phyloP scores from a whole-genome alignment of 2,797 vertebrate species.

The Bryconaethiops microstoma region DNA sequence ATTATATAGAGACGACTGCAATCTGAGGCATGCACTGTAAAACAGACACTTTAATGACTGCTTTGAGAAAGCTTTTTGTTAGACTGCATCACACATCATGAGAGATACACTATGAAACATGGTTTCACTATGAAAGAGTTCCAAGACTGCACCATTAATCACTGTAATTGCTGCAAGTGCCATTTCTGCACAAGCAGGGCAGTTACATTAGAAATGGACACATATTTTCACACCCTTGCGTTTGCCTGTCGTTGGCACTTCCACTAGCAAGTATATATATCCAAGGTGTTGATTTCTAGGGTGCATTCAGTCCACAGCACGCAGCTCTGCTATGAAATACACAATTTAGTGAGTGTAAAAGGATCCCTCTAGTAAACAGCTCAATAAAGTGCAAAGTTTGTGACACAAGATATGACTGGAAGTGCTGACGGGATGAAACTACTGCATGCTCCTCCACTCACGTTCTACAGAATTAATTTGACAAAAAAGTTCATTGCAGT shows the following conservation, averaged over 20 bases:
- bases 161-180: background rate
- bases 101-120: background rate
- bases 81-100: background rate
- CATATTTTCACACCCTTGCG: constrained; percentile 62
- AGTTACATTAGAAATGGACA: constrained; percentile 49
- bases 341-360: constrained; percentile 78
- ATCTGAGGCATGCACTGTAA: background rate
- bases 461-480: constrained; percentile 64
- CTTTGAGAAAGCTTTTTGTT: background rate
- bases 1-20: background rate
- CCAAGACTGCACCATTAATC: background rate
- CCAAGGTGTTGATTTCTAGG: constrained; percentile 82
- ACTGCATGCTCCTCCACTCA: constrained; percentile 58
- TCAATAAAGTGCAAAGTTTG: constrained; percentile 76
- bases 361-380: constrained; percentile 77
- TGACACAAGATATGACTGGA: constrained; percentile 74
- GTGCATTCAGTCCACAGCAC: constrained; percentile 74
- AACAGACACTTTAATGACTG: background rate
- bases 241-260: constrained; percentile 61
- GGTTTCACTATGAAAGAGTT: background rate
- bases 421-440: constrained; percentile 71
- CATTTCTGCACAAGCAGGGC: background rate
- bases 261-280: constrained; percentile 75
- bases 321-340: constrained; percentile 76
- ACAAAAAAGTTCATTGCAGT: constrained; percentile 56